Evolutionary conservation across 2,888 invertebrate genomes (phyloP).

Genomic region (Biston stratarius): DNA sequence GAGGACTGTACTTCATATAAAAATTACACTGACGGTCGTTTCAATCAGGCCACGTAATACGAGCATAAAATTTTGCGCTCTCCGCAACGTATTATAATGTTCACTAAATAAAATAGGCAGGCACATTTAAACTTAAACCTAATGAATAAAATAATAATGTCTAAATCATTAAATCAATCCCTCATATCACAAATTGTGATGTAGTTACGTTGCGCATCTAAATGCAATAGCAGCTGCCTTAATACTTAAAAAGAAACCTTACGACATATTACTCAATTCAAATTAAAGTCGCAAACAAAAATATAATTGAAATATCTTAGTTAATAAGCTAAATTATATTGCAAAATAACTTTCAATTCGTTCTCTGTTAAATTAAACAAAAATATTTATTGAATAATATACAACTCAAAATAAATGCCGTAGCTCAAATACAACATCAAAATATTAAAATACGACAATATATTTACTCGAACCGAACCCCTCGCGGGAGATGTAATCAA

Average conservation of each 20-base stretch:
- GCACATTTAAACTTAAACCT: conserved; percentile 74
- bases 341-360: conserved; percentile 65
- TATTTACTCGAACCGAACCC: conserved; percentile 58
- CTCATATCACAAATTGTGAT: conserved; percentile 79
- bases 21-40: not conserved
- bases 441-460: conserved; percentile 47
- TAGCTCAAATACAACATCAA: conserved; percentile 28
- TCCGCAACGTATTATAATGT: conserved; percentile 38
- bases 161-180: conserved; percentile 71
- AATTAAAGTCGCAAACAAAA: conserved; percentile 41
- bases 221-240: conserved; percentile 63
- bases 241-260: conserved; percentile 47
- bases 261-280: conserved; percentile 42
- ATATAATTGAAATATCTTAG: conserved; percentile 44
- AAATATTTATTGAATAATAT: conserved; percentile 73
- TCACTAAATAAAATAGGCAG: conserved; percentile 62
- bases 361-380: conserved; percentile 72
- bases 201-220: conserved; percentile 58
- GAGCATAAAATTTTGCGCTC: conserved; percentile 15
- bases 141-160: conserved; percentile 65
- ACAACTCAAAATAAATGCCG: conserved; percentile 65
- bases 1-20: not conserved
- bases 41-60: conserved; percentile 1
- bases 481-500: conserved; percentile 50
- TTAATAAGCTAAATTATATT: conserved; percentile 72